These are phyloP conservation scores for Drepanosiphum platanoidis DNA, from an alignment of 2,888 invertebrate genomes.

Conservation along the genomic window DNA sequence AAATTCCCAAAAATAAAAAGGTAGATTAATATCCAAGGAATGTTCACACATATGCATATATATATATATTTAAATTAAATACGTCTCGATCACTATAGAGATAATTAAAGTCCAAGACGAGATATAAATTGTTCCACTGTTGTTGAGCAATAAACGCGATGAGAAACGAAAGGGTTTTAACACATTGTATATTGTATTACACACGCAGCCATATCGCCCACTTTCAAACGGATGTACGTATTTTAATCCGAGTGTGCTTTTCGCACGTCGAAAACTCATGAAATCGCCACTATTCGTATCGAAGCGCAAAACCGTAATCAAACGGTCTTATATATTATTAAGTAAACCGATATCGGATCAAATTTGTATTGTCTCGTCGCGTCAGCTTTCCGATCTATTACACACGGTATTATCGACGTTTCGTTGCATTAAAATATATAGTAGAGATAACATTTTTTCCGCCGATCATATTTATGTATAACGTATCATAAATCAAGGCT, in stretches of 20 bases:
- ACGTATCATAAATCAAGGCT: too few relatives aligned
- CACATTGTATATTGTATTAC: not conserved
- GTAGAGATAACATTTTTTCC: too few relatives aligned
- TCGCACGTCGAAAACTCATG: not conserved
- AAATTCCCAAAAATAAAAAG: conserved; percentile 30
- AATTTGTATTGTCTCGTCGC: not conserved
- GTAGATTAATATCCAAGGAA: not conserved
- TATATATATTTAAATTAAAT: too few relatives aligned
- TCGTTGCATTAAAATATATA: too few relatives aligned
- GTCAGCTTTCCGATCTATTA: not conserved
- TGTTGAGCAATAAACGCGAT: not conserved
- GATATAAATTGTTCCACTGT: too few relatives aligned
- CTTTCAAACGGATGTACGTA: not conserved
- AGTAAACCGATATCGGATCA: not conserved
- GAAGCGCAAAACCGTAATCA: not conserved
- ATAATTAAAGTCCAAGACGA: not conserved
- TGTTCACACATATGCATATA: not conserved
- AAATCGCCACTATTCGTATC: not conserved
- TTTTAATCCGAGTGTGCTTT: not conserved
- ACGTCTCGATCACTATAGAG: not conserved
- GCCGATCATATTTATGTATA: too few relatives aligned
- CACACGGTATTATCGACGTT: too few relatives aligned
- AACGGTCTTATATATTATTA: not conserved
- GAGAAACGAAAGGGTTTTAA: not conserved
- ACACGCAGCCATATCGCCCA: too few relatives aligned